These are phyloP conservation scores for Penaeus monodon DNA, from an alignment of 2,888 invertebrate species.

Conservation along the genomic window DNA sequence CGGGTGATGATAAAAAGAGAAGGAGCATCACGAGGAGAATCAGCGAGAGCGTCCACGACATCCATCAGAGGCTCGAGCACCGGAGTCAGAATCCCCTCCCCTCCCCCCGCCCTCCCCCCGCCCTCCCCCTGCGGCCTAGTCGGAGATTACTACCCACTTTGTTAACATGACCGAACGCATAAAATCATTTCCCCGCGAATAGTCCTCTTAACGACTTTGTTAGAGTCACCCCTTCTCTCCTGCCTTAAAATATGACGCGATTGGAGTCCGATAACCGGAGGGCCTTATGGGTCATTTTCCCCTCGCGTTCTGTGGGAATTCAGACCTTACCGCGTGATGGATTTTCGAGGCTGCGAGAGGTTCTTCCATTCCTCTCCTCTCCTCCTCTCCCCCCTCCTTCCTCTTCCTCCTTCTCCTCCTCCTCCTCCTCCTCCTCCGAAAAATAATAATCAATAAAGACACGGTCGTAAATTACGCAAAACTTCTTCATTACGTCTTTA, in stretches of 20 bases:
- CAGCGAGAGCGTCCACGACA: no score
- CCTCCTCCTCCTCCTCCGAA: background rate
- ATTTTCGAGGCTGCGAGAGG: no score
- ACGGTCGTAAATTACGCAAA: conserved; percentile 12
- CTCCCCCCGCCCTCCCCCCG: background rate
- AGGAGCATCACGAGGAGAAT: no score
- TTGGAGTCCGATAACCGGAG: no score
- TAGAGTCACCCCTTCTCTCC: background rate
- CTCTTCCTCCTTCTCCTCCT: no score
- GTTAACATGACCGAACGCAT: background rate
- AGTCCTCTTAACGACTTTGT: conserved; percentile 17
- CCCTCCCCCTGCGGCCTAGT: background rate
- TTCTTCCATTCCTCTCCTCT: no score
- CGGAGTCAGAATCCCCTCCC: background rate
- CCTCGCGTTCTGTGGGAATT: no score
- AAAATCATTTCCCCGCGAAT: background rate
- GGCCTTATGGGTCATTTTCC: no score
- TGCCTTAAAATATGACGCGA: conserved; percentile 8
- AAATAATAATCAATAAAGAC: conserved; percentile 36
- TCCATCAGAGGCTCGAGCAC: no score
- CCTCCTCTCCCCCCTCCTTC: no score
- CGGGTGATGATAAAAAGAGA: no score
- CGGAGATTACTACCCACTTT: background rate
- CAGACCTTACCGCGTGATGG: no score
- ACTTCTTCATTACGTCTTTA: conserved; percentile 36